Percentiles rank a stretch among this genome's conserved stretches.
Evolutionary conservation across 1,140 invertebrate species (phyloP).

Genomic region (Sycophila sp.): DNA sequence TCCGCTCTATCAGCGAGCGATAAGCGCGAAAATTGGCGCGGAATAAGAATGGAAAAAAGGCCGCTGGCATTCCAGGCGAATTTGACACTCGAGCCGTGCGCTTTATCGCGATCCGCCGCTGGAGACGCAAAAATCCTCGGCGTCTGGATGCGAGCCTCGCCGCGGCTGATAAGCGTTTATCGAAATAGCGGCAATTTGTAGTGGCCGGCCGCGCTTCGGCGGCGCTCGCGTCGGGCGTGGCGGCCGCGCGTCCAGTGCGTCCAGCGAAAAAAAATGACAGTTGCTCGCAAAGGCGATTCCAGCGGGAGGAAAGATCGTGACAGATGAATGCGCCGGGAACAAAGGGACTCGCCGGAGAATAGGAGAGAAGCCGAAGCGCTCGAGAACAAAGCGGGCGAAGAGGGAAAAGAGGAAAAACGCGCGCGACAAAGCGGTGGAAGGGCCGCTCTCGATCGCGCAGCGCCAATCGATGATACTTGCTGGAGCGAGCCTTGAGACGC

Average conservation of each 20-base stretch:
- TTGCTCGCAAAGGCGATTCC: not conserved
- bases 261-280: not conserved
- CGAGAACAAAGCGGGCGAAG: not conserved
- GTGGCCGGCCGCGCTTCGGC: no score
- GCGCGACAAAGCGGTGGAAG: not conserved
- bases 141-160: constrained; percentile 17
- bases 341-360: not conserved
- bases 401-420: not conserved
- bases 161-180: constrained; percentile 29
- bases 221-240: no score
- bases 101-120: not conserved
- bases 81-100: constrained; percentile 26
- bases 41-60: not conserved
- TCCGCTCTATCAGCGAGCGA: constrained; percentile 14
- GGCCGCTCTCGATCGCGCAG: not conserved
- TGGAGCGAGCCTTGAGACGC: not conserved
- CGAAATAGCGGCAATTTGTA: constrained; percentile 28
- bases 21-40: not conserved
- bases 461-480: not conserved
- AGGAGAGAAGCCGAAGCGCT: not conserved
- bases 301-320: constrained; percentile 16
- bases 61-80: not conserved
- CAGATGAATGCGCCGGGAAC: constrained; percentile 16
- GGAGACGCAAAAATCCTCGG: not conserved
- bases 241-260: constrained; percentile 23